Percentiles rank a stretch among this genome's conserved stretches.
Evolutionary conservation across 2,113 vertebrate species (phyloP).

Genomic region (Rhegmatorhina hoffmannsi): DNA sequence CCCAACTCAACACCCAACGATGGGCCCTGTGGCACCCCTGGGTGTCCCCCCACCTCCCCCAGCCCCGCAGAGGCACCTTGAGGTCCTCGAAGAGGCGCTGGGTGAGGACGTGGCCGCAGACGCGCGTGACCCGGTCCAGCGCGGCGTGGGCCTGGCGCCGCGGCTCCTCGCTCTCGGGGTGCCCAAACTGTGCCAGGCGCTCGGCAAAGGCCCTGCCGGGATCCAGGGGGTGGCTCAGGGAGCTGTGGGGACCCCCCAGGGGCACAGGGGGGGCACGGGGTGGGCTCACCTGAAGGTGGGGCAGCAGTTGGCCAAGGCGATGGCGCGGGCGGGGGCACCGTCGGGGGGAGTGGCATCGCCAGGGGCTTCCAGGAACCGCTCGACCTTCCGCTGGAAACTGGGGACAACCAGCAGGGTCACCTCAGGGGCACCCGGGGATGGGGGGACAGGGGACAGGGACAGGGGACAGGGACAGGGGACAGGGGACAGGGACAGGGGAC

Average conservation of each 20-base stretch:
- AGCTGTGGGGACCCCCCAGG: no score
- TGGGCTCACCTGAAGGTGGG: constrained; percentile 81
- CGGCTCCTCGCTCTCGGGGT: constrained; percentile 76
- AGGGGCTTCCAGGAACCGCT: no score
- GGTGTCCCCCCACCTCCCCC: background rate
- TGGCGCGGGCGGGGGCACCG: constrained; percentile 73
- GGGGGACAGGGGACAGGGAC: no score
- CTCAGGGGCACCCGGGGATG: no score
- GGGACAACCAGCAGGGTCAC: no score
- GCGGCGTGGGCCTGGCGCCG: constrained; percentile 72
- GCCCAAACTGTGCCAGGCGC: constrained; percentile 78
- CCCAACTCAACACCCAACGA: accelerated
- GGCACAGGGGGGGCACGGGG: background rate
- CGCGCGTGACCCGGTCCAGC: constrained; percentile 81
- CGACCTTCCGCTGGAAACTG: no score
- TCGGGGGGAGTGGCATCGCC: constrained; percentile 34
- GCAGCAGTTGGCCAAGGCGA: constrained; percentile 87
- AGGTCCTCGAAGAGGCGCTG: constrained; percentile 83
- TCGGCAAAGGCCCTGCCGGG: constrained; percentile 67
- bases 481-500: no score
- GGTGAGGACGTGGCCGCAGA: constrained; percentile 80
- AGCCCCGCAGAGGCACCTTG: constrained; percentile 59
- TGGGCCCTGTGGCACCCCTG: accelerated
- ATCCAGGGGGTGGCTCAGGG: background rate
- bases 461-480: no score